These are phyloP conservation scores for Drosophila phalerata DNA, from an alignment of 2,888 invertebrate species.

Conservation along the genomic window DNA sequence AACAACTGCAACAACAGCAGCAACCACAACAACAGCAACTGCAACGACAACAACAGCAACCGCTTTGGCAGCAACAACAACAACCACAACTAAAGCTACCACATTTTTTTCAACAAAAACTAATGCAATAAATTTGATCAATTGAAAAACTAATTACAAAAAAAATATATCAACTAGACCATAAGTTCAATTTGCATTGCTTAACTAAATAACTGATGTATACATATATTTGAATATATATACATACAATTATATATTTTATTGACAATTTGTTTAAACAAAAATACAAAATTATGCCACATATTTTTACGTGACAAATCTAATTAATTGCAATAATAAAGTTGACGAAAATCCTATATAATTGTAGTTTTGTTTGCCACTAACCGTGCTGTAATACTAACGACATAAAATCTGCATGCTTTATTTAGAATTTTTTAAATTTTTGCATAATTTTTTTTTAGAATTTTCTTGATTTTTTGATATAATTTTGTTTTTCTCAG, in stretches of 20 bases:
- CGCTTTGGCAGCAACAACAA: constrained; percentile 27
- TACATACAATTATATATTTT: constrained; percentile 44
- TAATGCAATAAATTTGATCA: constrained; percentile 36
- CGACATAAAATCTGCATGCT: constrained; percentile 34
- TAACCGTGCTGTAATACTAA: constrained; percentile 50
- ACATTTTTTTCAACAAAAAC: constrained; percentile 50
- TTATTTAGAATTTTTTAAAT: too few species aligned
- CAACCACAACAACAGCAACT: constrained; percentile 33
- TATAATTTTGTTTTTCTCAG: too few species aligned
- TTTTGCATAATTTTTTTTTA: too few species aligned
- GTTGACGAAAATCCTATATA: constrained; percentile 61
- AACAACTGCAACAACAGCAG: constrained; percentile 45
- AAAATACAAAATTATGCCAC: constrained; percentile 37
- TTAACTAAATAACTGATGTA: constrained; percentile 56
- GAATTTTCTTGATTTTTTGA: too few species aligned
- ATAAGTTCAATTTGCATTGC: constrained; percentile 70
- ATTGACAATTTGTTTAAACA: constrained; percentile 44
- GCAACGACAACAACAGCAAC: constrained; percentile 34
- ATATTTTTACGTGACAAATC: constrained; percentile 68
- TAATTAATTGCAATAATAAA: constrained; percentile 61
- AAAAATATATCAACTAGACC: constrained; percentile 47
- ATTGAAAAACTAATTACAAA: constrained; percentile 20
- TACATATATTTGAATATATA: constrained; percentile 2
- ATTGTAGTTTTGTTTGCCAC: constrained; percentile 63
- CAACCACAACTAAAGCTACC: constrained; percentile 35